Conservation (phyloP, 1,140 invertebrate genomes). For the Bombyx mandarina region DNA sequence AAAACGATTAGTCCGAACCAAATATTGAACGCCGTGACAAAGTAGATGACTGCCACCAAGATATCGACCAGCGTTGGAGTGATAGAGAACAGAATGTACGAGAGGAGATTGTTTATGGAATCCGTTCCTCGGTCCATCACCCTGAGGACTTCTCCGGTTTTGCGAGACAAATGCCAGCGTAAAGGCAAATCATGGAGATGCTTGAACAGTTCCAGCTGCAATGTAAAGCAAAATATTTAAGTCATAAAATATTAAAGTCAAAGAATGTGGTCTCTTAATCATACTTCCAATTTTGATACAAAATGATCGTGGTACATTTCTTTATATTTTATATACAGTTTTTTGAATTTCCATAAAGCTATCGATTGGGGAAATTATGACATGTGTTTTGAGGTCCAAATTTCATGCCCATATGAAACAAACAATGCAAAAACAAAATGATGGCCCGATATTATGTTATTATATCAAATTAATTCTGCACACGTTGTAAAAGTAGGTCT, state of each 20-base stretch:
- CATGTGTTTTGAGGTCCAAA: too few relatives aligned
- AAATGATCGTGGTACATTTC: neutral
- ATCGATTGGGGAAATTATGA: too few relatives aligned
- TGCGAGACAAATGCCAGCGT: constrained; percentile 91
- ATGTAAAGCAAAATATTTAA: constrained; percentile 14
- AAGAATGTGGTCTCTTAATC: neutral
- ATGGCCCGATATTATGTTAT: too few relatives aligned
- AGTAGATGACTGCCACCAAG: constrained; percentile 92
- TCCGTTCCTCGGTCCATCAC: constrained; percentile 97
- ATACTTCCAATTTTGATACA: neutral
- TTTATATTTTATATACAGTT: neutral
- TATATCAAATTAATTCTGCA: too few relatives aligned
- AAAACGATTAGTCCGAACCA: constrained; percentile 97
- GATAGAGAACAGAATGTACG: constrained; percentile 91
- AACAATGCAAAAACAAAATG: too few relatives aligned
- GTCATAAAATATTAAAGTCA: neutral
- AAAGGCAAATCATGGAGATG: constrained; percentile 91
- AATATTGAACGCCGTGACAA: constrained; percentile 88
- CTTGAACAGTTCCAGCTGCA: constrained; percentile 81
- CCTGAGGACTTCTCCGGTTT: constrained; percentile 95
- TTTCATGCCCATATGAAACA: too few relatives aligned
- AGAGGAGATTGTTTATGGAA: constrained; percentile 93
- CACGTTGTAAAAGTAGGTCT: too few relatives aligned
- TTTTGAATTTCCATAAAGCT: too few relatives aligned
- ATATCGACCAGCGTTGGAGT: constrained; percentile 94